These are phyloP conservation scores for Ischnus inquisitorius DNA, from an alignment of 2,888 invertebrate species.

Conservation along the genomic window DNA sequence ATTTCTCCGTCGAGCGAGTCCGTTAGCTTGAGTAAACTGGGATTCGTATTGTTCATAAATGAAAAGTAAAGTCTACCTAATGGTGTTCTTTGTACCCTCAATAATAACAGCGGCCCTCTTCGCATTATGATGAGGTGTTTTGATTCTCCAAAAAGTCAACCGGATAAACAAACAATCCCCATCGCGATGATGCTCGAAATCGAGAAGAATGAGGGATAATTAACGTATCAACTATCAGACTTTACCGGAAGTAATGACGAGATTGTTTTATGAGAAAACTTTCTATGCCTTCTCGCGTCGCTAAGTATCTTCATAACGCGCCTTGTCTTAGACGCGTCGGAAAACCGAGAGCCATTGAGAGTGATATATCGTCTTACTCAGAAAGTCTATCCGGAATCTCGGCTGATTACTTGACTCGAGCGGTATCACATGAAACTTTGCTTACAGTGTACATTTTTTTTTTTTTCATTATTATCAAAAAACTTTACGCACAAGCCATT, in stretches of 20 bases:
- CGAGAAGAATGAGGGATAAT: constrained; percentile 1
- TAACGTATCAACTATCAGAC: constrained; percentile 26
- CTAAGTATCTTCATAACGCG: not conserved
- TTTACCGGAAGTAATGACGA: constrained; percentile 1
- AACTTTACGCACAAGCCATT: not conserved
- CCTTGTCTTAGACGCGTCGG: not conserved
- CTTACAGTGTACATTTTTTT: not conserved
- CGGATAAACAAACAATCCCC: too few species aligned
- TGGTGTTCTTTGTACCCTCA: too few species aligned
- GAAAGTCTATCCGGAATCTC: not conserved
- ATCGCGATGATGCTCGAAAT: too few species aligned
- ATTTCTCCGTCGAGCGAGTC: too few species aligned
- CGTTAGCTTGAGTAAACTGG: too few species aligned
- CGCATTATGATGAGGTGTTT: too few species aligned
- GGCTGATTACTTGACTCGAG: not conserved
- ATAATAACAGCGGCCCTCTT: too few species aligned
- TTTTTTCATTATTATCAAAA: too few species aligned
- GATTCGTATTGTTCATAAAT: too few species aligned
- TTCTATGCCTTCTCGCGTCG: not conserved
- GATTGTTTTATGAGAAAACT: constrained; percentile 40
- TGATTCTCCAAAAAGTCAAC: too few species aligned
- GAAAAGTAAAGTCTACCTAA: too few species aligned
- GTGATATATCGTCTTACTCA: constrained; percentile 19
- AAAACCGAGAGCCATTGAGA: constrained; percentile 14
- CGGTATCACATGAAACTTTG: not conserved